These are phyloP conservation scores for Chrysotoxum bicinctum DNA, from an alignment of 2,888 invertebrate genomes.

Conservation along the genomic window DNA sequence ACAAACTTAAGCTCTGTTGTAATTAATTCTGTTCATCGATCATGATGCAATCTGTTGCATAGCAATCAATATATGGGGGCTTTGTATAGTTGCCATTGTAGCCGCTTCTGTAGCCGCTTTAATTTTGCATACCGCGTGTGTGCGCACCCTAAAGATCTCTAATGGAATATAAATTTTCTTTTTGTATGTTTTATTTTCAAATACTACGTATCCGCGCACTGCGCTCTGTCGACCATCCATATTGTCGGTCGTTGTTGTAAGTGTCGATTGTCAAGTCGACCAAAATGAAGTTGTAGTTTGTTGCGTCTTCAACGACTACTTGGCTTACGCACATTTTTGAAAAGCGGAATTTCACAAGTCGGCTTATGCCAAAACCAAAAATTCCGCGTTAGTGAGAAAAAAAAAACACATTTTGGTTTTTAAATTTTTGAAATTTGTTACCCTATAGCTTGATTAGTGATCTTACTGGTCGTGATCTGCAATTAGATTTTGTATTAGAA, in stretches of 20 bases:
- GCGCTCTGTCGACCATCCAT: neutral
- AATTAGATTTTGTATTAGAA: too few relatives aligned
- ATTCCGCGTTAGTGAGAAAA: too few relatives aligned
- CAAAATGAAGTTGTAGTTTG: slow-evolving; percentile 4
- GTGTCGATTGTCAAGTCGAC: slow-evolving; percentile 49
- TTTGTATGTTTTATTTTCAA: neutral
- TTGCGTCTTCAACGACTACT: neutral
- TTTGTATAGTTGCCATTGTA: neutral
- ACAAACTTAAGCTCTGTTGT: slow-evolving; percentile 7
- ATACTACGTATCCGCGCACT: neutral
- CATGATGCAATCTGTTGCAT: slow-evolving; percentile 59
- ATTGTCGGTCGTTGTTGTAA: neutral
- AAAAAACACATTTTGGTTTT: too few relatives aligned
- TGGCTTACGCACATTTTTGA: neutral
- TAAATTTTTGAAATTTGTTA: too few relatives aligned
- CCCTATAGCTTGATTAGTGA: too few relatives aligned
- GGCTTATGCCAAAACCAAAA: too few relatives aligned
- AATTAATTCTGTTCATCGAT: slow-evolving; percentile 70
- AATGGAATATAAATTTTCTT: slow-evolving; percentile 56
- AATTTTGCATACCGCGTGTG: slow-evolving; percentile 23
- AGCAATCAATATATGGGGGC: slow-evolving; percentile 30
- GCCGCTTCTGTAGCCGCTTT: neutral
- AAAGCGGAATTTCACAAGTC: neutral
- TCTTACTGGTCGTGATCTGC: too few relatives aligned
- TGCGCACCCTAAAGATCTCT: slow-evolving; percentile 58